Percentiles rank a stretch among this genome's conserved stretches.
These are phyloP conservation scores for Apamea anceps DNA, from an alignment of 2,888 invertebrate species.

Conservation along the genomic window DNA sequence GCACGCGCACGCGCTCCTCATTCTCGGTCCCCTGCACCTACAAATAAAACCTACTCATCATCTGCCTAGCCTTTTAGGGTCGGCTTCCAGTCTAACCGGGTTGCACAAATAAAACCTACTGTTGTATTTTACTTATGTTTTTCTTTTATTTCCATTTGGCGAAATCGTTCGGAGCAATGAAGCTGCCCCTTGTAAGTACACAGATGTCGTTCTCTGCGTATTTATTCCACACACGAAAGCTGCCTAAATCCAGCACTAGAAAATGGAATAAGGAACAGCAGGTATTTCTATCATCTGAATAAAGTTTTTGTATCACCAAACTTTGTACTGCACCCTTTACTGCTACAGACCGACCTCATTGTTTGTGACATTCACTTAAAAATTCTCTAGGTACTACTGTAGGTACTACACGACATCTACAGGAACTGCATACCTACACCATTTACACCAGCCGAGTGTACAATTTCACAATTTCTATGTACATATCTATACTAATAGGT, in stretches of 20 bases:
- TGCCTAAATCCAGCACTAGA: not conserved
- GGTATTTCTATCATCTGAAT: not conserved
- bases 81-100: too few species aligned
- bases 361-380: not conserved
- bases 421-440: not conserved
- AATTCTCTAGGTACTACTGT: not conserved
- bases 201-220: not conserved
- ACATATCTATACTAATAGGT: not conserved
- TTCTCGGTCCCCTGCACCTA: constrained; percentile 80
- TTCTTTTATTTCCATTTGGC: not conserved
- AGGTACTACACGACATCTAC: not conserved
- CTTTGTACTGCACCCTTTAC: not conserved
- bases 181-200: not conserved
- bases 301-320: not conserved
- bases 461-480: not conserved
- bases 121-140: too few species aligned
- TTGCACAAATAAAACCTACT: not conserved
- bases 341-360: not conserved
- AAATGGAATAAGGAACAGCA: not conserved
- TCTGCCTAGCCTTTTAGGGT: too few species aligned
- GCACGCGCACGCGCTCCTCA: constrained; percentile 80
- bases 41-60: not conserved
- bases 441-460: not conserved
- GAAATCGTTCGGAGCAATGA: not conserved
- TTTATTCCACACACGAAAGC: not conserved